Evolutionary conservation across 1,140 invertebrate species (phyloP), one percentile per base, ranked within the genome.

Genomic region (Listronotus bonariensis): DNA sequence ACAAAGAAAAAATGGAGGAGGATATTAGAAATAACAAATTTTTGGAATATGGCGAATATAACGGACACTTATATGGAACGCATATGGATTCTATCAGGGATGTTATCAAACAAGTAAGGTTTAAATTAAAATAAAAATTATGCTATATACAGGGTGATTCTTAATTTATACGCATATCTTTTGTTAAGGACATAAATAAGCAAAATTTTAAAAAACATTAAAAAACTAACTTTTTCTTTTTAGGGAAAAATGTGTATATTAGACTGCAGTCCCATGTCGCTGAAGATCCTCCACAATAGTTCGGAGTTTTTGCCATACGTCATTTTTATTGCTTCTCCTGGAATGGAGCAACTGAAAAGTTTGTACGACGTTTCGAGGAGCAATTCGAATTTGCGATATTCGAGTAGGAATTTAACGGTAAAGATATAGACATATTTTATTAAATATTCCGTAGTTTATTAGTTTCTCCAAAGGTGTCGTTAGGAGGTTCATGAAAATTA

Each of bases 301-400:
- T 89, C 92, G 43, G 96, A 98, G 78, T 98, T 99, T 79, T 91
- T 98, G 85, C 97, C 97, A n/a, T 99, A 94, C 79, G 95, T 99
- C 9, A 96, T 99, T 70, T 97, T 98, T 81, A 87, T 99, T 41
- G 93, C 92, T n/a, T 92, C 96, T 1, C 96, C 97, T 0, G 93
- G 93, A 55, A 92, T 96, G 84, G 94, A 96, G 60, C 89, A 94
- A 72, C 81, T 96, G 45, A 88, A 89, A 69, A 88, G 86, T 65
- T 80, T 94, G 38, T 92, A 93, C 70, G 88, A 77, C 67, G 66
- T 77, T 7, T 71, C 71, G 15, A 72, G 65, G 49, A 75, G 73
- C 55, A 75, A 71, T 49, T 71, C 67, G 11, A 78, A 76, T 58
- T 65, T 77, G 48, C 70, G 76, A 64, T 70, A 77, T 68, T 78